Base-by-base conservation (phyloP, 2,888 invertebrate species). In the Zele albiditarsus region DNA sequence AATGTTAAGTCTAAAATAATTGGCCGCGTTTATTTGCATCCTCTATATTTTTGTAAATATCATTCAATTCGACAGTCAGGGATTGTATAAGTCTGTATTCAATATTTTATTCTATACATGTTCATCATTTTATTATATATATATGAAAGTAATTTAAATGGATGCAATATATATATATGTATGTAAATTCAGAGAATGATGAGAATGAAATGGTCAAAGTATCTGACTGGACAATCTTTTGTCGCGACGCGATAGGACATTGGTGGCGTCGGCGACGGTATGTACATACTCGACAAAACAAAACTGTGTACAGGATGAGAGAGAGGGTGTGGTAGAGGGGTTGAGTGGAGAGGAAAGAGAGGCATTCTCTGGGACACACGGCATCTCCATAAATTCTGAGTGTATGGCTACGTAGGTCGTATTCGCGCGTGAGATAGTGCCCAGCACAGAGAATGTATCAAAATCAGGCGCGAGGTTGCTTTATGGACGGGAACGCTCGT, bases 391-490 rank as follows among this genome's bases (percentile, higher is more conserved):
- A 88, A 89, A 89, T 88, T 85, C 86, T 81, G 84, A 82, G 82
- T 84, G 81, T 86, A 87, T 84, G 85, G 70, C 85, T 87, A 87
- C 86, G 87, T 86, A 84, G 89, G 87, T 89, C 88, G 89, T 89
- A 89, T 89, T 88, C 87, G 89, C 89, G 87, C 86, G 89, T 89
- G 89, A 89, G 89, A 89, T 89, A 89, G 88, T 86, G 85, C 88
- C 84, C 82, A 81, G 86, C 85, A 79, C 81, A 82, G 88, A 85
- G 88, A 89, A 89, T 89, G 89, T 89, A 88, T 89, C 89, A 89
- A 89, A 89, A 89, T 89, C 89, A 89, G 89, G 88, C 88, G 89
- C 88, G 86, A 89, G 89, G 87, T 86, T 89, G 88, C 89, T 89
- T 89, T 89, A 89, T 89, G 89, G 89, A 89, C 88, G 88, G 86